phyloP scores from a whole-genome alignment of 1,140 invertebrate species.

The Wasmannia auropunctata region DNA sequence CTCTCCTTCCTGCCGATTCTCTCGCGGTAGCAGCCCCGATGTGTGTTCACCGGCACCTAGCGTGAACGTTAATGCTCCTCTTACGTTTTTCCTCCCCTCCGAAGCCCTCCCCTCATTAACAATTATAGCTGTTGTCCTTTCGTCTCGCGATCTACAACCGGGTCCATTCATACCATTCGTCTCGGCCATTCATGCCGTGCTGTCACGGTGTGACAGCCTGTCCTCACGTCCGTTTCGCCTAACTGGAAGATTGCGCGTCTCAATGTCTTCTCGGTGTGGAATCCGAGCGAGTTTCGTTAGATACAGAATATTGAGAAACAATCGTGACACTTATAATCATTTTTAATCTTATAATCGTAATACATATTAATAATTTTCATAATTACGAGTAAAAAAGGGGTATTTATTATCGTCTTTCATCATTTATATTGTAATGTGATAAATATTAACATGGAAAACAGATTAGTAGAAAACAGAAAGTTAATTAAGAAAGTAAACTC shows the following conservation, averaged over 20 bases:
- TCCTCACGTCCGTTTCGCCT: slow-evolving; percentile 68
- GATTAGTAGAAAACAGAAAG: not conserved
- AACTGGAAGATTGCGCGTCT: slow-evolving; percentile 78
- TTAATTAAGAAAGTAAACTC: not conserved
- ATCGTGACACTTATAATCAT: not conserved
- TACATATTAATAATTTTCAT: not conserved
- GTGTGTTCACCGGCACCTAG: not conserved
- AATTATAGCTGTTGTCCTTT: slow-evolving; percentile 67
- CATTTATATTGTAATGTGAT: not conserved
- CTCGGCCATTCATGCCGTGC: slow-evolving; percentile 74
- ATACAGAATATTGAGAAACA: not conserved
- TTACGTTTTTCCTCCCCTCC: not conserved
- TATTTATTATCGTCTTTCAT: not conserved
- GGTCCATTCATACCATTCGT: slow-evolving; percentile 66
- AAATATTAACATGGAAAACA: not conserved
- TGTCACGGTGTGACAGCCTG: slow-evolving; percentile 55
- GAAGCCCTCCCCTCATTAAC: slow-evolving; percentile 60
- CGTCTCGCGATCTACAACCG: slow-evolving; percentile 67
- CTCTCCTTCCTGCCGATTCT: slow-evolving; percentile 73
- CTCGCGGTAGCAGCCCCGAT: slow-evolving; percentile 20
- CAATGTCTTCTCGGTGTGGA: not conserved
- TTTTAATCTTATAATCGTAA: not conserved
- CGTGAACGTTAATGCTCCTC: not conserved
- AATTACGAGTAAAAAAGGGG: not conserved
- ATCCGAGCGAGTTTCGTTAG: slow-evolving; percentile 1